phyloP scores from a whole-genome alignment of 1,140 invertebrate species.

The Philaenus spumarius region DNA sequence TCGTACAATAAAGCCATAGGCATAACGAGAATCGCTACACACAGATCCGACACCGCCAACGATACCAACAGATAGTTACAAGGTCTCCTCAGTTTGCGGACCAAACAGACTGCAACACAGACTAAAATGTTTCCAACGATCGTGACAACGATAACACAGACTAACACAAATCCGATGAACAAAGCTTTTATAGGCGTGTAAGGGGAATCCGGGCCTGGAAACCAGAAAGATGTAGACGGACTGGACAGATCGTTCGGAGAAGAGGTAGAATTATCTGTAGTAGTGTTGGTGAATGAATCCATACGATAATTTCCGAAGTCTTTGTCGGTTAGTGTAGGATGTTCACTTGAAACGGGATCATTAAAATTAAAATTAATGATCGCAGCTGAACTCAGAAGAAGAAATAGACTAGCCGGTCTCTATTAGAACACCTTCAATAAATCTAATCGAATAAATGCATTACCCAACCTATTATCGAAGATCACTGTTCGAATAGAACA shows the following conservation, averaged over 20 bases:
- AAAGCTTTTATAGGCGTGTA: conserved; percentile 52
- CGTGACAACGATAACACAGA: conserved; percentile 70
- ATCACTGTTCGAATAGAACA: no score
- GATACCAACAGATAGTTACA: conserved; percentile 87
- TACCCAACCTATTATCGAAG: no score
- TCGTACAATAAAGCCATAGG: conserved; percentile 77
- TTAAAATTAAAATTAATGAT: no score
- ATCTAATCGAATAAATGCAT: no score
- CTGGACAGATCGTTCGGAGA: conserved; percentile 7
- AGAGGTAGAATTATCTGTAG: conserved; percentile 7
- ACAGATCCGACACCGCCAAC: conserved; percentile 81
- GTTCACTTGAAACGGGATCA: no score
- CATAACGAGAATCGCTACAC: conserved; percentile 76
- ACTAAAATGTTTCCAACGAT: conserved; percentile 86
- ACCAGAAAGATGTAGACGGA: conserved; percentile 4
- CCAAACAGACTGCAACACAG: conserved; percentile 79
- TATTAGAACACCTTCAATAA: no score
- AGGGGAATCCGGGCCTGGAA: conserved; percentile 25
- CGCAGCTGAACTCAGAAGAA: no score
- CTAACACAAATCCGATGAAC: conserved; percentile 60
- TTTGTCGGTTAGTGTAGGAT: no score
- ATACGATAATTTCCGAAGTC: neutral
- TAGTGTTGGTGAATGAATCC: conserved; percentile 8
- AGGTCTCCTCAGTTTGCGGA: conserved; percentile 73
- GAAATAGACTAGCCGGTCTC: no score